Percentiles rank a stretch among this genome's conserved stretches.
phyloP scores from a whole-genome alignment of 30 jellyfish, hydroid and myxozoan species.

The Clytia hemisphaerica region DNA sequence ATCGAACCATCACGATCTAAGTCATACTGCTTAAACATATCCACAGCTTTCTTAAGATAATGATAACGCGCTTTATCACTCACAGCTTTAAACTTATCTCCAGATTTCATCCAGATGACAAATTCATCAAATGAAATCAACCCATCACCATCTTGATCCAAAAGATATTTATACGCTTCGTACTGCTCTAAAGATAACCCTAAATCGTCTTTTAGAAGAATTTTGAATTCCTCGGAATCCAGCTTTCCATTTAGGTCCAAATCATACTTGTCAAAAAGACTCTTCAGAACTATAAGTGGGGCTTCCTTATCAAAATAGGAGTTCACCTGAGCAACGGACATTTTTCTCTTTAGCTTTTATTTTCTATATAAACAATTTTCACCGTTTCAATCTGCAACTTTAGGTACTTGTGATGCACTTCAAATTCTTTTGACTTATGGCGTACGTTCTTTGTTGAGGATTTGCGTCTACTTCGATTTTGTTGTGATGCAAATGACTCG shows the following conservation, averaged over 20 bases:
- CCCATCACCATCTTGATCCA: constrained; percentile 73
- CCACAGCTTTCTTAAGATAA: constrained; percentile 54
- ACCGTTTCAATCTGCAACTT: no score
- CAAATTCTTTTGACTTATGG: no score
- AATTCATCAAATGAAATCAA: constrained; percentile 51
- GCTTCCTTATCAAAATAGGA: constrained; percentile 44
- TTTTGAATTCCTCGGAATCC: constrained; percentile 35
- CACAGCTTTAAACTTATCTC: constrained; percentile 51
- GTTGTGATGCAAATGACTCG: no score
- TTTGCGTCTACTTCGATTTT: no score
- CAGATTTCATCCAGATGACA: constrained; percentile 61
- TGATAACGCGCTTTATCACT: constrained; percentile 50
- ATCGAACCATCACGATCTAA: constrained; percentile 68
- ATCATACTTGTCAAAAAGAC: constrained; percentile 64
- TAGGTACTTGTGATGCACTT: no score
- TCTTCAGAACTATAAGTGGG: constrained; percentile 42
- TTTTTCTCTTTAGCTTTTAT: no score
- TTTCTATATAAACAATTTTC: no score
- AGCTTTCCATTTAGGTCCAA: constrained; percentile 56
- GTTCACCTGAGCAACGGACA: no score
- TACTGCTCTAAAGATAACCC: constrained; percentile 67
- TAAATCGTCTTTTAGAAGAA: constrained; percentile 53
- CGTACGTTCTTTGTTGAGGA: no score
- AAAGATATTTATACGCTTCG: constrained; percentile 42
- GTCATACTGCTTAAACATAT: constrained; percentile 57